Conservation (phyloP, 2,888 invertebrate genomes). For the Spicauda simplicius region DNA sequence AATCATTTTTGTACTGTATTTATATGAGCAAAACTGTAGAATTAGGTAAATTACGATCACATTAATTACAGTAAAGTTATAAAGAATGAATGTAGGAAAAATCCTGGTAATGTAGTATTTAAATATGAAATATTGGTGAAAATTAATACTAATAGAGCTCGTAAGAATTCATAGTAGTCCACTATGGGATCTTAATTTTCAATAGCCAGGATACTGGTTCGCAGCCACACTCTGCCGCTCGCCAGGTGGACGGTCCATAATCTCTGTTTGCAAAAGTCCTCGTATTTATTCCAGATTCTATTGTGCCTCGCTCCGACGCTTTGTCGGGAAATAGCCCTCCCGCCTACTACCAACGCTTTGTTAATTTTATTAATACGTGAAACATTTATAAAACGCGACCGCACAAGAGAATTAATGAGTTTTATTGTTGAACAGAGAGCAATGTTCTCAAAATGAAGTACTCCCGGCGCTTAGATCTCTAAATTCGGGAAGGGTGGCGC, state of each 20-base stretch:
- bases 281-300: slow-evolving; percentile 84
- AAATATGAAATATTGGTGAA: too few relatives aligned
- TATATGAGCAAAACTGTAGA: too few relatives aligned
- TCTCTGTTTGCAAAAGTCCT: slow-evolving; percentile 80
- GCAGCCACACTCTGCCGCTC: slow-evolving; percentile 44
- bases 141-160: too few relatives aligned
- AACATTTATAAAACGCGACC: slow-evolving; percentile 83
- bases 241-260: slow-evolving; percentile 77
- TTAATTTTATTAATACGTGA: slow-evolving; percentile 85
- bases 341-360: slow-evolving; percentile 72
- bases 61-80: too few relatives aligned
- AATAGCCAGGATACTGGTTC: slow-evolving; percentile 55
- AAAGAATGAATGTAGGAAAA: too few relatives aligned
- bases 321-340: slow-evolving; percentile 80
- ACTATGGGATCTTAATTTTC: slow-evolving; percentile 43
- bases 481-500: slow-evolving; percentile 57
- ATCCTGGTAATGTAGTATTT: too few relatives aligned
- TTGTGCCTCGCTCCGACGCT: slow-evolving; percentile 77
- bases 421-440: slow-evolving; percentile 80
- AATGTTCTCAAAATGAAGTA: slow-evolving; percentile 74
- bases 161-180: too few relatives aligned
- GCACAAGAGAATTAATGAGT: slow-evolving; percentile 81
- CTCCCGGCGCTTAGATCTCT: slow-evolving; percentile 63
- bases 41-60: too few relatives aligned
- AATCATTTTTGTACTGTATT: too few relatives aligned